These are phyloP conservation scores for Crax fasciolata DNA, from an alignment of 2,797 vertebrate species.

Conservation along the genomic window DNA sequence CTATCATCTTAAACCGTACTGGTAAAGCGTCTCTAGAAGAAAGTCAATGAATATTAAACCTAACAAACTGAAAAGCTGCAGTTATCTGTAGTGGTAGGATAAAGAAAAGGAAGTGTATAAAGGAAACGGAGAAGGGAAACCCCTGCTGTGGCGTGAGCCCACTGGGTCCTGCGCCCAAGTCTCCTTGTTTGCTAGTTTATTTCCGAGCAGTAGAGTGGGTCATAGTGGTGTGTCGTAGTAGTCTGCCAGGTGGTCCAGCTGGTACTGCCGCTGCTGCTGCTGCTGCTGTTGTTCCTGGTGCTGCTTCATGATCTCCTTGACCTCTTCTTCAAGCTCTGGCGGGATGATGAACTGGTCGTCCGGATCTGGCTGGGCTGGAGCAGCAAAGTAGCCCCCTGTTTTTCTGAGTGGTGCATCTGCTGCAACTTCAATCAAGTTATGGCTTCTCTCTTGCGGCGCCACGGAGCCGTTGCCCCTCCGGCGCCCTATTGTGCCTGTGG, in stretches of 20 bases:
- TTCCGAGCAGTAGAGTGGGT: constrained; percentile 69
- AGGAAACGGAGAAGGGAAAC: constrained; percentile 73
- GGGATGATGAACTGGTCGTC: constrained; percentile 99
- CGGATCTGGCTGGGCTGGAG: constrained; percentile 94
- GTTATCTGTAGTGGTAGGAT: constrained; percentile 69
- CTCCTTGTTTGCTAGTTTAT: constrained; percentile 57
- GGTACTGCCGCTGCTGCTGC: constrained; percentile 72
- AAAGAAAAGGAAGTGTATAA: constrained; percentile 73
- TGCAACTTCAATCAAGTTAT: constrained; percentile 96
- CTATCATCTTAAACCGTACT: constrained; percentile 80
- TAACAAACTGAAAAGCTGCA: constrained; percentile 74
- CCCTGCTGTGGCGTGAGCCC: constrained; percentile 77
- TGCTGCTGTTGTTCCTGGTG: constrained; percentile 92
- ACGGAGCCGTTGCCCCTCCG: constrained; percentile 93
- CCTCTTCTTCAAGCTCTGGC: constrained; percentile 97
- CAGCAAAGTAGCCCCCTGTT: constrained; percentile 94
- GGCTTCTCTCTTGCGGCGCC: constrained; percentile 93
- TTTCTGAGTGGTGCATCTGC: constrained; percentile 91
- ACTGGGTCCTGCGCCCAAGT: constrained; percentile 57
- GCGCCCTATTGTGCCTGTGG: constrained; percentile 84
- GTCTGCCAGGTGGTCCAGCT: constrained; percentile 82
- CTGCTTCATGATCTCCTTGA: constrained; percentile 98
- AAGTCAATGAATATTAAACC: constrained; percentile 78
- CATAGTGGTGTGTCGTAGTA: constrained; percentile 95
- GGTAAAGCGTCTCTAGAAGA: constrained; percentile 81